Evolutionary conservation across 1,140 invertebrate genomes (phyloP), one percentile per base, ranked within the genome.

Genomic region (Bicyclus anynana): DNA sequence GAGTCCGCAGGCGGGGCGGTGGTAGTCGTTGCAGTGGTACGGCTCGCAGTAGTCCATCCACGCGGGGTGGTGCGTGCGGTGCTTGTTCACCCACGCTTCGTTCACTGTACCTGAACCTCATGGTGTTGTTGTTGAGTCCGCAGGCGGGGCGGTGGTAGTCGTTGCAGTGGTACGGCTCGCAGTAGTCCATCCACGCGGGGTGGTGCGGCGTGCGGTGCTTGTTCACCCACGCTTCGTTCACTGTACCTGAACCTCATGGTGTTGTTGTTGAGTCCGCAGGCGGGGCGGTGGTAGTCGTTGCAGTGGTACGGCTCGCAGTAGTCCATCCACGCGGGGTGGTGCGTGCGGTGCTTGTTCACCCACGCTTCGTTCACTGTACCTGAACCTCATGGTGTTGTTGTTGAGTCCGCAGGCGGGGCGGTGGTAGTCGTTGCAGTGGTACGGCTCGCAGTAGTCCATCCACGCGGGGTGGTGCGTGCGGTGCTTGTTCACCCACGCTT

Each of bases 11-110:
- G 66, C 68, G 0, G 53, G 38, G 10, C 59, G 76, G 53, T 79
- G 67, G 17, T 79, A 77, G 20, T 77, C 75, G 7, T 79, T 75
- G 48, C 81, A 84, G 9, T 81, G 78, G 35, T 77, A 74, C 0
- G 74, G 74, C 6, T 80, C 80, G 17, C 80, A 84, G 51, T 77
- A 84, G 20, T 84, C 80, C 75, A 81, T 80, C 73, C 73, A 81
- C 0, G 67, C 69, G 0, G 80, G 69, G n/a, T 72, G 16, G 46
- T 59, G 80, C 23, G 23, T 7, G 10, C 26, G 5, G n/a, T n/a
- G n/a, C n/a, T n/a, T n/a, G n/a, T n/a, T n/a, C n/a, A n/a, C n/a
- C n/a, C n/a, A n/a, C n/a, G n/a, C n/a, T n/a, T n/a, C n/a, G n/a
- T n/a, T n/a, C n/a, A n/a, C n/a, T n/a, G n/a, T n/a, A 84, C 51